A percentile compares a stretch with the other conserved stretches of the same genome.
Evolutionary conservation across 2,797 vertebrate genomes (phyloP).

Genomic region (Cercopithecus mitis): DNA sequence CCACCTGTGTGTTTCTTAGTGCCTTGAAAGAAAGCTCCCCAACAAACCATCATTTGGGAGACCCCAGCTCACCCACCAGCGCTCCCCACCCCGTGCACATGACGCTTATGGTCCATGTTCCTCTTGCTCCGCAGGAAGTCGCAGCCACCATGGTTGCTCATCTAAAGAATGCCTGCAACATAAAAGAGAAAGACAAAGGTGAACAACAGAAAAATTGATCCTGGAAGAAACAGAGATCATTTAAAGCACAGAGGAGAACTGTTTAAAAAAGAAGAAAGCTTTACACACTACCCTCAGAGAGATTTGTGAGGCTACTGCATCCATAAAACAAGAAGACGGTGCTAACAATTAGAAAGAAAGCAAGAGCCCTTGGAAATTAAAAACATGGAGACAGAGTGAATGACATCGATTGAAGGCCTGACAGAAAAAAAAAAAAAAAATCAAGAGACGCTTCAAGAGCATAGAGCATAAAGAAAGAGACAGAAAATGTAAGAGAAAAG

Average conservation of each 20-base stretch:
- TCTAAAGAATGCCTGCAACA: background rate
- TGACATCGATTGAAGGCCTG: background rate
- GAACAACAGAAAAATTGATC: background rate
- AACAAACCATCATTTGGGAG: background rate
- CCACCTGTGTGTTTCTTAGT: background rate
- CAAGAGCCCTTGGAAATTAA: conserved; percentile 21
- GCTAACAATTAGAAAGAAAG: background rate
- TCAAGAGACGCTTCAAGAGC: conserved; percentile 52
- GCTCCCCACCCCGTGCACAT: background rate
- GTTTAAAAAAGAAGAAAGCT: background rate
- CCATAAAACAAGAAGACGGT: background rate
- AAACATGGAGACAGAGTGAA: conserved; percentile 18
- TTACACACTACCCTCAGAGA: background rate
- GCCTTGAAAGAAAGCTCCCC: background rate
- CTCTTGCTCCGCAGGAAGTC: background rate
- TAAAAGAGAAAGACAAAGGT: background rate
- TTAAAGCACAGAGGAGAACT: background rate
- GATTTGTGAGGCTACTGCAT: background rate
- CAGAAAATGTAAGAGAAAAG: conserved; percentile 45
- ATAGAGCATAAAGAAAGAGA: conserved; percentile 19
- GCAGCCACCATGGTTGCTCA: background rate
- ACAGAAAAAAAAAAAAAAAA: conserved; percentile 28
- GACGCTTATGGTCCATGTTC: background rate
- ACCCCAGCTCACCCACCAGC: background rate
- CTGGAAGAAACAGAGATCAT: conserved; percentile 29